These are phyloP conservation scores for Drosophila nikananu DNA, from an alignment of 1,140 invertebrate genomes.

Conservation along the genomic window DNA sequence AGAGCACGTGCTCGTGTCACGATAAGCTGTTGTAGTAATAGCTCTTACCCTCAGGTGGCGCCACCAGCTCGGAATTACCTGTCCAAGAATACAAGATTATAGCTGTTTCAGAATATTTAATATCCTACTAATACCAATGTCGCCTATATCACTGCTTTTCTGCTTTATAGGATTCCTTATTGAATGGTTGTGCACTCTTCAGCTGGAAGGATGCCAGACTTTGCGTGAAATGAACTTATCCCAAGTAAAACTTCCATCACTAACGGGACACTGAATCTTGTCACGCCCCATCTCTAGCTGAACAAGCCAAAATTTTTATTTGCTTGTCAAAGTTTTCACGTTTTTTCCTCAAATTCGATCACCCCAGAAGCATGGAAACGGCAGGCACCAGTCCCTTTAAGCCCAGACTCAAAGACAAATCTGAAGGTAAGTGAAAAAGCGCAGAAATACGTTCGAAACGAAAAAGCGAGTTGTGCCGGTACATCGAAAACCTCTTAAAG, in stretches of 20 bases:
- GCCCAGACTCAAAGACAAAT: conserved; percentile 57
- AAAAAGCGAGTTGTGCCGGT: conserved; percentile 60
- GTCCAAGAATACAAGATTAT: too few relatives aligned
- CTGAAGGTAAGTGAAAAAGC: conserved; percentile 68
- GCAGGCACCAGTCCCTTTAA: conserved; percentile 53
- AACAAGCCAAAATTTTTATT: conserved; percentile 43
- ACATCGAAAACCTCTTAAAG: conserved; percentile 47
- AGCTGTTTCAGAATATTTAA: too few relatives aligned
- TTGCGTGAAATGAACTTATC: not conserved
- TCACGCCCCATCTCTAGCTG: conserved; percentile 31
- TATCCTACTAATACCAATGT: not conserved
- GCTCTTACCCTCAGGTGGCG: too few relatives aligned
- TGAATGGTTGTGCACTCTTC: too few relatives aligned
- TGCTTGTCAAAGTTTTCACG: conserved; percentile 28
- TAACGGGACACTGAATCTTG: conserved; percentile 15
- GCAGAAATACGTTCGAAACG: conserved; percentile 21
- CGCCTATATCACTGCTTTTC: too few relatives aligned
- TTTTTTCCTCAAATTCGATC: conserved; percentile 11
- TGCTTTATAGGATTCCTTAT: too few relatives aligned
- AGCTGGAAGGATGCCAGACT: not conserved
- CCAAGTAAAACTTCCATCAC: not conserved
- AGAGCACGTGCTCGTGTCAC: conserved; percentile 12
- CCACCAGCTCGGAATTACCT: too few relatives aligned
- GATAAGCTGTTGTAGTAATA: not conserved
- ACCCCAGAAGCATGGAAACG: conserved; percentile 40